These are phyloP conservation scores for Pachypanchax playfairii DNA, from an alignment of 2,113 vertebrate genomes.

Conservation along the genomic window DNA sequence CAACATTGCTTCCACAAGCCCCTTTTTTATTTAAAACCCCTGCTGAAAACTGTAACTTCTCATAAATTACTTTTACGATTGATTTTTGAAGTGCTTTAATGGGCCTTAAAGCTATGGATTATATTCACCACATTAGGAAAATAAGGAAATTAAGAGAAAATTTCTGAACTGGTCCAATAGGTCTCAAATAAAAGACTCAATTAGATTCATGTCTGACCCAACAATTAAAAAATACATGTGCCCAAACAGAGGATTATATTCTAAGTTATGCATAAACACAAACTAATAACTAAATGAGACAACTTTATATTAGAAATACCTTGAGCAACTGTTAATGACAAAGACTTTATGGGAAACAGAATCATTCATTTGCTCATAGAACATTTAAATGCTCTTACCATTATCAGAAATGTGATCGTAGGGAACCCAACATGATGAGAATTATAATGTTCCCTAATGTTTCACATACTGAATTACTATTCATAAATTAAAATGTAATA, in stretches of 20 bases:
- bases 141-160: constrained; percentile 19
- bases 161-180: constrained; percentile 3
- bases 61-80: constrained; percentile 10
- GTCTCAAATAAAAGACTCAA: constrained; percentile 11
- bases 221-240: constrained; percentile 4
- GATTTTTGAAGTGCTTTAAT: constrained; percentile 25
- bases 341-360: constrained; percentile 13
- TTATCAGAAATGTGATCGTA: constrained; percentile 34
- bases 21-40: constrained; percentile 11
- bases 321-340: constrained; percentile 20
- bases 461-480: constrained; percentile 39
- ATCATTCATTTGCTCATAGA: constrained; percentile 14
- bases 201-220: constrained; percentile 4
- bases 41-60: constrained; percentile 30
- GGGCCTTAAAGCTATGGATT: neutral
- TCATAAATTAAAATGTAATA: constrained; percentile 62
- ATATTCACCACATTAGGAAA: constrained; percentile 9
- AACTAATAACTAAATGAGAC: neutral
- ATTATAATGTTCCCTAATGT: constrained; percentile 53
- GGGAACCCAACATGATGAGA: constrained; percentile 46
- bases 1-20: constrained; percentile 10
- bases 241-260: constrained; percentile 9
- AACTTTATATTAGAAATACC: constrained; percentile 2
- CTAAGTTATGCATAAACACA: constrained; percentile 6
- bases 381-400: constrained; percentile 36